Evolutionary conservation across 2,113 vertebrate genomes (phyloP), one percentile per base, ranked within the genome.

Genomic region (Petromus typicus): DNA sequence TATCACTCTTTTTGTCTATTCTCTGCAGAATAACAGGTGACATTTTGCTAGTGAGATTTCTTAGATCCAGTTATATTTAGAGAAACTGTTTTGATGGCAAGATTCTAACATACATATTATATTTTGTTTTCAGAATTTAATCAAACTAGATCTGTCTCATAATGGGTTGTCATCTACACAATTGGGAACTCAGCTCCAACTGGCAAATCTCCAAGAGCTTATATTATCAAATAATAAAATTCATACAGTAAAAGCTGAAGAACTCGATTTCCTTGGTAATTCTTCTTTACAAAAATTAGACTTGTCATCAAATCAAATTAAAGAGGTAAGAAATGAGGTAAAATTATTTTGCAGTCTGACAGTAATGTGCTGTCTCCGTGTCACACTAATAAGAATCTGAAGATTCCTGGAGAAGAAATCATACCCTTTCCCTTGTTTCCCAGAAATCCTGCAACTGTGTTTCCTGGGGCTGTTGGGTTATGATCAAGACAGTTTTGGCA

Each of bases 81-180:
- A 57, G 7, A 7, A 88, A 54, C 18, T 86, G 4, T 64, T 92
- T 81, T n/a, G 43, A 76, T 82, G 43, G 2, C 34, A 83, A 94
- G 57, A 76, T 25, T 79, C 61, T 96, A 92, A 96, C 56, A 51
- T 75, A 9, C 1, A 2, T 40, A 14, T 40, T 40, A 86, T n/a
- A 8, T 94, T 79, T 93, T 48, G 94, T 94, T 87, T 63, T 80
- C 96, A 99, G 99, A 99, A 97, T 84, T 98, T 99, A 97, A 96
- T 76, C 59, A 98, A 97, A 96, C 98, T 99, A 92, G 99, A 99
- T 71, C 96, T 99, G 27, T 99, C 99, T 82, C 98, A 96, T 78
- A 99, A 99, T 98, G 94, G 96, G 5, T 98, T 99, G 95, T 93
- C 86, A 32, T 99, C 99, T 43, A 98, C 98, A 71, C 98, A 95